Percentiles rank a stretch among this genome's conserved stretches.
Conservation (phyloP, 2,888 invertebrate species). For the Hedya salicella region DNA sequence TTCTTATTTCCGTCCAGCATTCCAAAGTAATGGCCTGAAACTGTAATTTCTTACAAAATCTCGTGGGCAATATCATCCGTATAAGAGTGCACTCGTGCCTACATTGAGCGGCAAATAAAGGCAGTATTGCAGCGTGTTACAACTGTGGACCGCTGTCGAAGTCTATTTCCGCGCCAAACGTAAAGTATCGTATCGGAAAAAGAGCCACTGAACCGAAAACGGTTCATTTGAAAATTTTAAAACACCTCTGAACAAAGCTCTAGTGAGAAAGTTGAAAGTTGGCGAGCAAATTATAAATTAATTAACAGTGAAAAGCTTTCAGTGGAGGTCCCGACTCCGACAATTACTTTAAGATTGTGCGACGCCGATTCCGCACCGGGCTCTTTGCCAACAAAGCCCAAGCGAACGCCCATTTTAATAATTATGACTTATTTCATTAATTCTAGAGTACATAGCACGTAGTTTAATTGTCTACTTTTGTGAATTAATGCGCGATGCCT, state of each 20-base stretch:
- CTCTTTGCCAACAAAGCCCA: slow-evolving; percentile 68
- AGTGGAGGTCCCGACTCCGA: slow-evolving; percentile 58
- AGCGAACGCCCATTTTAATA: slow-evolving; percentile 65
- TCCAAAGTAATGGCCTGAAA: not conserved
- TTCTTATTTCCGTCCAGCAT: no score
- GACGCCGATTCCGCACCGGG: slow-evolving; percentile 65
- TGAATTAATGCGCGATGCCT: slow-evolving; percentile 39
- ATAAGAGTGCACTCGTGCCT: slow-evolving; percentile 1
- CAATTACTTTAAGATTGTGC: slow-evolving; percentile 73
- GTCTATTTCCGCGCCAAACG: slow-evolving; percentile 27
- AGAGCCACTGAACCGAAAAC: slow-evolving; percentile 34
- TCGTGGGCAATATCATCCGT: not conserved
- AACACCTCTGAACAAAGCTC: slow-evolving; percentile 50
- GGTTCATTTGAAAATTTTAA: slow-evolving; percentile 54
- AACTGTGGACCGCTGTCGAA: slow-evolving; percentile 9
- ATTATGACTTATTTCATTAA: slow-evolving; percentile 71
- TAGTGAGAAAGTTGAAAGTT: slow-evolving; percentile 62
- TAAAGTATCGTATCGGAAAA: slow-evolving; percentile 32
- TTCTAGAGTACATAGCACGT: slow-evolving; percentile 51
- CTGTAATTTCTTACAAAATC: not conserved
- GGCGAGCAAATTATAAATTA: slow-evolving; percentile 77
- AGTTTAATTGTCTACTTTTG: slow-evolving; percentile 44
- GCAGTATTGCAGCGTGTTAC: slow-evolving; percentile 7
- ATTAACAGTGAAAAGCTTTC: slow-evolving; percentile 71
- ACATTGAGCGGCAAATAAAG: slow-evolving; percentile 10